These are phyloP conservation scores for Halisarca cf. caerulea DNA, from an alignment of 37 sponge, comb jelly and placozoan species.

Conservation along the genomic window DNA sequence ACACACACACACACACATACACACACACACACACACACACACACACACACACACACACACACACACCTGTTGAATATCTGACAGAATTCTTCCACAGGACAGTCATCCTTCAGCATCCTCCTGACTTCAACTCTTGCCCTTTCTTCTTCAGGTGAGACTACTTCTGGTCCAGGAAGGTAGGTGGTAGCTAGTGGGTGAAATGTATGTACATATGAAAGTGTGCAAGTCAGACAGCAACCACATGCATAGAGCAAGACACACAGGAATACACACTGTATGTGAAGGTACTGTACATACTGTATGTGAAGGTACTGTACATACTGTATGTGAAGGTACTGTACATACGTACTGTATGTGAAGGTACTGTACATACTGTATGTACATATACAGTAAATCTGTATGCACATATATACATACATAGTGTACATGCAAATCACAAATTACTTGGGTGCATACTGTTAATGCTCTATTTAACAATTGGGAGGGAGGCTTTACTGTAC, in stretches of 20 bases:
- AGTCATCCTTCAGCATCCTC: not conserved
- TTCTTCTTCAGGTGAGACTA: not conserved
- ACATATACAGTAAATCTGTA: too few species aligned
- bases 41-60: constrained; percentile 10
- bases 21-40: constrained; percentile 17
- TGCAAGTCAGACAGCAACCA: too few species aligned
- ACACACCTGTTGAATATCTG: not conserved
- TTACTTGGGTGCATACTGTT: too few species aligned
- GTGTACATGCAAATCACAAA: too few species aligned
- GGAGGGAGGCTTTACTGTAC: too few species aligned
- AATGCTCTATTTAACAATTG: too few species aligned
- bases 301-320: not conserved
- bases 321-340: not conserved
- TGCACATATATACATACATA: too few species aligned
- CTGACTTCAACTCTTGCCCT: not conserved
- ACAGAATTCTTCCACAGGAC: not conserved
- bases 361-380: too few species aligned
- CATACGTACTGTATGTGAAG: too few species aligned
- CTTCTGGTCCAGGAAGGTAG: not conserved
- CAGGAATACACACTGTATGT: too few species aligned
- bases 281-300: not conserved
- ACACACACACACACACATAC: not conserved
- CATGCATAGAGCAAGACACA: too few species aligned
- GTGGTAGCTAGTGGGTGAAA: not conserved
- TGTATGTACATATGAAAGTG: too few species aligned